Percentiles rank a stretch among this genome's conserved stretches.
These are phyloP conservation scores for Exocentrus adspersus DNA, from an alignment of 2,888 invertebrate genomes.

Conservation along the genomic window DNA sequence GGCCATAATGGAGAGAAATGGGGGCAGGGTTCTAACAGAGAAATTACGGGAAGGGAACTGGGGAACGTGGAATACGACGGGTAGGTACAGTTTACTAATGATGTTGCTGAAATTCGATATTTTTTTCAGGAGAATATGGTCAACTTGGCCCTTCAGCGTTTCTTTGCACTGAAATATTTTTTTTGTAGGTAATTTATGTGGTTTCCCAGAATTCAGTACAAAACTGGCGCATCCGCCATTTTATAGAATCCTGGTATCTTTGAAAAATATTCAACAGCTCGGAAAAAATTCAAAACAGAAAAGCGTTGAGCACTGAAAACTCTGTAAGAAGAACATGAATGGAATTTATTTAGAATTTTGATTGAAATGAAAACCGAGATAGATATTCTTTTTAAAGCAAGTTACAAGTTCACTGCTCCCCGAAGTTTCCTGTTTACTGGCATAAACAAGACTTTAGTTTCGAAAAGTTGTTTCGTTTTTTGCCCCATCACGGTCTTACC, in stretches of 20 bases:
- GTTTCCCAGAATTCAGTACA: no score
- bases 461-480: not conserved
- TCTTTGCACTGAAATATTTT: no score
- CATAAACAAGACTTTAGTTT: not conserved
- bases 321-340: no score
- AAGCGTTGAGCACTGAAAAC: no score
- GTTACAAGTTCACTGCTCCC: not conserved
- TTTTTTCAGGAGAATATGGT: not conserved
- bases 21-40: not conserved
- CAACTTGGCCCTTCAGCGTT: not conserved
- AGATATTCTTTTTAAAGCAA: no score
- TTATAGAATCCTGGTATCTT: no score
- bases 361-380: no score
- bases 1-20: not conserved
- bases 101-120: not conserved
- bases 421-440: not conserved
- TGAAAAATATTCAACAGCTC: no score
- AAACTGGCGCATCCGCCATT: no score
- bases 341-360: no score
- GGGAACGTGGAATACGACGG: not conserved
- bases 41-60: not conserved
- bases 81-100: not conserved
- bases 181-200: no score
- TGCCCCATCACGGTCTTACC: not conserved
- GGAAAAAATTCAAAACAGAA: no score